phyloP scores from a whole-genome alignment of 2,888 invertebrate genomes.

The Coleophora flavipennella region DNA sequence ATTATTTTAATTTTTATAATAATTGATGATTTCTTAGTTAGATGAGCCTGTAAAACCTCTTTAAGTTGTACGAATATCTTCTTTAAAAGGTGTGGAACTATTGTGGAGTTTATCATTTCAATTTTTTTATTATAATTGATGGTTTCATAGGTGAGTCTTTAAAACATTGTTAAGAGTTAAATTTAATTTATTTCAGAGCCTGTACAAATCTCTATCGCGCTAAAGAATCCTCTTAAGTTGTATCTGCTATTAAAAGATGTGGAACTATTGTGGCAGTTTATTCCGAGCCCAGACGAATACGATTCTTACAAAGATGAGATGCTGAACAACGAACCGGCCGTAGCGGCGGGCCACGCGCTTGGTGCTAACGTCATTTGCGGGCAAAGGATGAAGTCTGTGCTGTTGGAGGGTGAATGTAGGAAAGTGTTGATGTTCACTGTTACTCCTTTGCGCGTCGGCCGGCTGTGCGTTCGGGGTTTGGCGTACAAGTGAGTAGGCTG shows the following conservation, averaged over 20 bases:
- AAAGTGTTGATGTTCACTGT: conserved; percentile 79
- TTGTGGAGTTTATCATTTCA: too few species aligned
- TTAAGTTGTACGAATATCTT: conserved; percentile 1
- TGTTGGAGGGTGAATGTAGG: conserved; percentile 72
- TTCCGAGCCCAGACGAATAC: conserved; percentile 26
- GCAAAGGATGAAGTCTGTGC: conserved; percentile 67
- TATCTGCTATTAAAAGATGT: conserved; percentile 79
- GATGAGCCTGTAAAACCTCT: too few species aligned
- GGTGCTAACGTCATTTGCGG: conserved; percentile 67
- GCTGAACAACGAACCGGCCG: conserved; percentile 44
- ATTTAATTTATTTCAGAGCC: conserved; percentile 74
- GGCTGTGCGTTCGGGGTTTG: conserved; percentile 81
- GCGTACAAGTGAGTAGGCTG: conserved; percentile 73
- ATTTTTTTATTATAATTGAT: too few species aligned
- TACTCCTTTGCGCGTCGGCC: conserved; percentile 82
- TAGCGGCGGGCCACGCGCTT: conserved; percentile 34
- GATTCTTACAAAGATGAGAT: conserved; percentile 26
- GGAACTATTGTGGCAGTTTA: conserved; percentile 81
- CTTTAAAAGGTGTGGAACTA: too few species aligned
- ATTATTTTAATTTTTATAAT: too few species aligned
- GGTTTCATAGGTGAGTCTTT: too few species aligned
- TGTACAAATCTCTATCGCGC: conserved; percentile 81
- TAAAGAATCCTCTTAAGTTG: conserved; percentile 84
- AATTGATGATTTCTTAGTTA: too few species aligned
- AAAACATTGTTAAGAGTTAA: background rate